Conservation (phyloP, 2,888 invertebrate genomes). For the Mesochorus sp. region DNA sequence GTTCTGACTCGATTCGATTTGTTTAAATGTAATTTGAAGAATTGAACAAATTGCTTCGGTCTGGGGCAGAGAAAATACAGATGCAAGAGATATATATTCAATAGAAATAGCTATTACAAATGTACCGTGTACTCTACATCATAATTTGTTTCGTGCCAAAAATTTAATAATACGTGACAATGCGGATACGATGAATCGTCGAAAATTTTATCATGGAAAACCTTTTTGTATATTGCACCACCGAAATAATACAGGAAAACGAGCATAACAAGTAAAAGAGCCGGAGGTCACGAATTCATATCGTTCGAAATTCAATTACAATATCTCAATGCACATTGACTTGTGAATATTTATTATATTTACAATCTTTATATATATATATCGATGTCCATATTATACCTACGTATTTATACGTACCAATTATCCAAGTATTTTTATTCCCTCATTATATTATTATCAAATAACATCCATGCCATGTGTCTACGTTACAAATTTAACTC, state of each 20-base stretch:
- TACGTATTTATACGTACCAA: not conserved
- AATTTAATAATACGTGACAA: slow-evolving; percentile 45
- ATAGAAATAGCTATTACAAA: too few relatives aligned
- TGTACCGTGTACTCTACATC: too few relatives aligned
- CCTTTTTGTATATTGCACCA: slow-evolving; percentile 3
- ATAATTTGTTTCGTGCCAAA: slow-evolving; percentile 9
- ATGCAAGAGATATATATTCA: too few relatives aligned
- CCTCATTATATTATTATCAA: too few relatives aligned
- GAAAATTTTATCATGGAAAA: slow-evolving; percentile 43
- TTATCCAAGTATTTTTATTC: too few relatives aligned
- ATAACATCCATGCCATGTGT: too few relatives aligned
- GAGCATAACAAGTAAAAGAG: slow-evolving; percentile 26
- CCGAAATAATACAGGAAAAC: slow-evolving; percentile 23
- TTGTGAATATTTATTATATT: slow-evolving; percentile 54
- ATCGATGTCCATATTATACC: not conserved
- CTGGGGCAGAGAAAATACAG: too few relatives aligned
- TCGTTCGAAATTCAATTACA: slow-evolving; percentile 62
- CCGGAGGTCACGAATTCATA: slow-evolving; percentile 62
- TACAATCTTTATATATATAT: not conserved
- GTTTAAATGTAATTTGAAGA: too few relatives aligned
- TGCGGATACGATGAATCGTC: slow-evolving; percentile 37
- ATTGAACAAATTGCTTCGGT: too few relatives aligned
- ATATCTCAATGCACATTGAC: slow-evolving; percentile 37
- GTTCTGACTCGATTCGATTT: too few relatives aligned
- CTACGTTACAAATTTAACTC: too few relatives aligned